Conservation (phyloP, 2,113 vertebrate species). For the Elephantulus edwardii region DNA sequence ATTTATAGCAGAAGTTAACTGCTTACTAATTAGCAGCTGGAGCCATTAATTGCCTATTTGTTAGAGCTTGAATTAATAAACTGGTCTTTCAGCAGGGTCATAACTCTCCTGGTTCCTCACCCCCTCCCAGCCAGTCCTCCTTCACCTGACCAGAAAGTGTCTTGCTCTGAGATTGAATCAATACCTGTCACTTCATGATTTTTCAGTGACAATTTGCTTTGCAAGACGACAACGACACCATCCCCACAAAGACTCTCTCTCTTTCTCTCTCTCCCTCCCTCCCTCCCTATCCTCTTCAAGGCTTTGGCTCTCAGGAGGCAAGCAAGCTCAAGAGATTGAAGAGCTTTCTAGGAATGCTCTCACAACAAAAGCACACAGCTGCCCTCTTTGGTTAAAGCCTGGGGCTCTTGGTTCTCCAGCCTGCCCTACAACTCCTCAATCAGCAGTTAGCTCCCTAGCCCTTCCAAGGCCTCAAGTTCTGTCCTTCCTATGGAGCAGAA, state of each 20-base stretch:
- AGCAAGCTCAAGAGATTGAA: background rate
- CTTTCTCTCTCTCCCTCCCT: too few species aligned
- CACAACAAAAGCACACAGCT: background rate
- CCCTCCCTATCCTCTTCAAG: background rate
- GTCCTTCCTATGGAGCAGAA: background rate
- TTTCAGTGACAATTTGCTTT: conserved; percentile 32
- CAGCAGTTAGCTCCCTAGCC: background rate
- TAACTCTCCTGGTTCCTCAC: conserved; percentile 24
- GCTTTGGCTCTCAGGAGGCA: background rate
- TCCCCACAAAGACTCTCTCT: too few species aligned
- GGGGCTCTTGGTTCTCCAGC: background rate
- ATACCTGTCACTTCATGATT: conserved; percentile 46
- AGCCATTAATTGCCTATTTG: conserved; percentile 80
- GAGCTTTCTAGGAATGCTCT: background rate
- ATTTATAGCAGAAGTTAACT: conserved; percentile 77
- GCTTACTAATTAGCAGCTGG: conserved; percentile 79
- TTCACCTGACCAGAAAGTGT: conserved; percentile 13
- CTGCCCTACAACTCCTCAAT: rapidly evolving
- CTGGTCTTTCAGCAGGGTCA: conserved; percentile 56
- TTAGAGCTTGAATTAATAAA: conserved; percentile 76
- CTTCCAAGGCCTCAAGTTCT: background rate
- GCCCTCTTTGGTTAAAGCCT: background rate
- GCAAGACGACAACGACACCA: background rate
- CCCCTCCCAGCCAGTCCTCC: conserved; percentile 38
- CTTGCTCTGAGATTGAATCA: conserved; percentile 15